Percentiles rank a stretch among this genome's conserved stretches.
Conservation (phyloP, 2,797 vertebrate genomes). For the Typhlichthys eigenmanni region DNA sequence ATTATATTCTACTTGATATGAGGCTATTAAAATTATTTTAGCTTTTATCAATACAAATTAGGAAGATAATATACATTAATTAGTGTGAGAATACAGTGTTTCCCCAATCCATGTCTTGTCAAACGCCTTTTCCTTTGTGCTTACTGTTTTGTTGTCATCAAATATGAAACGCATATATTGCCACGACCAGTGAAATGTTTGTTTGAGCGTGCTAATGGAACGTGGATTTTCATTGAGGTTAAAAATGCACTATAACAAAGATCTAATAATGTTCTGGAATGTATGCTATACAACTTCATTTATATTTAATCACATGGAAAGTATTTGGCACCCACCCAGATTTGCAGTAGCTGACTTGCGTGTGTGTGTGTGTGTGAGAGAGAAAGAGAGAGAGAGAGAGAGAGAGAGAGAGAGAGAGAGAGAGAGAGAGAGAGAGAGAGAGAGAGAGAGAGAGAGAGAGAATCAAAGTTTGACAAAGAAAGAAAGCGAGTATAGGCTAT, state of each 20-base stretch:
- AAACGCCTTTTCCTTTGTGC: constrained; percentile 17
- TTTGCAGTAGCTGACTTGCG: too few relatives aligned
- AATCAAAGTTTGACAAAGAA: not conserved
- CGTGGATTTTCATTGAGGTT: constrained; percentile 13
- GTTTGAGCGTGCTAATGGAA: constrained; percentile 24
- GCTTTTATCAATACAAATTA: too few relatives aligned
- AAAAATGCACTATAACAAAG: constrained; percentile 39
- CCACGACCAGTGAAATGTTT: constrained; percentile 24
- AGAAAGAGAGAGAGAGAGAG: too few relatives aligned
- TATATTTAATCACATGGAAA: constrained; percentile 75
- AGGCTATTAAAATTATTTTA: too few relatives aligned
- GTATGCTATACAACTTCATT: constrained; percentile 62
- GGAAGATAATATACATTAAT: too few relatives aligned
- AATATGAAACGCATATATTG: constrained; percentile 62
- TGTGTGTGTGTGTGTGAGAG: too few relatives aligned
- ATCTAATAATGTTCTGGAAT: constrained; percentile 65
- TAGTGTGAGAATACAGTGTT: not conserved
- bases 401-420: too few relatives aligned
- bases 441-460: too few relatives aligned
- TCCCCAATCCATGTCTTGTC: not conserved
- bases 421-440: too few relatives aligned
- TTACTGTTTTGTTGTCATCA: constrained; percentile 69
- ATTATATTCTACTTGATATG: not conserved
- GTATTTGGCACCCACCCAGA: constrained; percentile 64
- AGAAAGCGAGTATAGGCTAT: too few relatives aligned